Evolutionary conservation across 2,113 vertebrate species (phyloP), one percentile per base, ranked within the genome.

Genomic region (Barnardius zonarius): DNA sequence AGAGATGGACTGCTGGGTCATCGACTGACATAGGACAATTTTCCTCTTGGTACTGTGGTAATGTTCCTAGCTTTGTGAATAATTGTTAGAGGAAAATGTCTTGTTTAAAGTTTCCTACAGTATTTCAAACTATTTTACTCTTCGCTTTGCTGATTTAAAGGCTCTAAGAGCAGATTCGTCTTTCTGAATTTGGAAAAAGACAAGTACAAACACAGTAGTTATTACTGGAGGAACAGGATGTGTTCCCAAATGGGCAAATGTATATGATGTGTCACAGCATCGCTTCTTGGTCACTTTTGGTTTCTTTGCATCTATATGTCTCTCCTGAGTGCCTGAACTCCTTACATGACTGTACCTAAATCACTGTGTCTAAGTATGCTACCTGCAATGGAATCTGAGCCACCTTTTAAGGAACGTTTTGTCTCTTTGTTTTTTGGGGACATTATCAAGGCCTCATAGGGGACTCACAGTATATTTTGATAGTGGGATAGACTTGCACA

Each of bases 1-100:
- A 7, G 96, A 92, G 86, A 88, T 69, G 96, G 88, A 91, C 87
- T 97, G 98, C 98, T 97, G 97, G 97, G 97, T 98, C 98, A 98
- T 96, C 23, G 28, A 88, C 96, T 97, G 95, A 97, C 97, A 97
- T 96, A 98, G 96, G 86, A 92, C 90, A 81, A 96, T 98, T 95
- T 97, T 97, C 98, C 98, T 97, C 77, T 96, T 94, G 93, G 97
- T 98, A 94, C 86, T 13, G 11, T 83, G 97, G 97, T 96, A 97
- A 91, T 93, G 96, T 97, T 97, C 91, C 92, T 95, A 90, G 84
- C 81, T 91, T 95, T 97, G 68, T 88, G 76, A 70, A 63, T 66
- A 31, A 48, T 61, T 90, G 30, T 43, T 86, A 66, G 63, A 41
- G 49, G 48, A 77, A 57, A 31, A 17, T 11, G 44, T 61, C 63